Base-by-base conservation (phyloP, 1,140 invertebrate genomes). In the Sweltsa coloradensis region DNA sequence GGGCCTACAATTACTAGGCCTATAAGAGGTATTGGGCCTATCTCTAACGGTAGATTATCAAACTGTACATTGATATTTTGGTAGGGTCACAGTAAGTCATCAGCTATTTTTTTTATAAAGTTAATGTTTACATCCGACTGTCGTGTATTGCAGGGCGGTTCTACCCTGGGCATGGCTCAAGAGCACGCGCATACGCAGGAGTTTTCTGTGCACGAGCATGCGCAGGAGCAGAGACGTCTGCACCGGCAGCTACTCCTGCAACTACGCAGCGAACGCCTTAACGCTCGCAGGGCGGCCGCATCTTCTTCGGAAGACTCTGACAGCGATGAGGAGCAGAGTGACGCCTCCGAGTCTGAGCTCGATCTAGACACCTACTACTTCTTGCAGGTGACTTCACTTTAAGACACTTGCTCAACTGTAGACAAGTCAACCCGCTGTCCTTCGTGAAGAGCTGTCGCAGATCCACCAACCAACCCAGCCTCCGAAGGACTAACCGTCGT, bases 351-450 rank as follows among this genome's bases (percentile, higher is more conserved):
- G 57, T 79, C 79, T 2, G 85, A 88, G 62, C 67, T 89, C 51
- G 89, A 94, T 62, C 74, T 88, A 50, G 91, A 96, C 50, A 89
- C 85, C 62, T 95, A 89, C 64, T 95, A 92, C 62, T 96, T 96
- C 57, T 63, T 89, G 16, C 85, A 62, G 56, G 60, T 62, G 45
- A 39, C 1, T 5, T 5, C 4, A 9, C 19, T 34, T 18, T 34
- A 18, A 5, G 4, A 39, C 6, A 9, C 23, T 39, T 6, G 18
- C 2, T 39, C 36, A n/a, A n/a, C n/a, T n/a, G n/a, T n/a, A n/a
- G n/a, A n/a, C n/a, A n/a, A n/a, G n/a, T n/a, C n/a, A n/a, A n/a
- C n/a, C n/a, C n/a, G n/a, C n/a, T n/a, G n/a, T n/a, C n/a, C n/a
- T n/a, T n/a, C n/a, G n/a, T n/a, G n/a, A n/a, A n/a, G n/a, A n/a